A percentile compares a stretch with the other conserved stretches of the same genome.
Conservation (phyloP, 2,113 vertebrate genomes). For the Hyperopisus bebe region DNA sequence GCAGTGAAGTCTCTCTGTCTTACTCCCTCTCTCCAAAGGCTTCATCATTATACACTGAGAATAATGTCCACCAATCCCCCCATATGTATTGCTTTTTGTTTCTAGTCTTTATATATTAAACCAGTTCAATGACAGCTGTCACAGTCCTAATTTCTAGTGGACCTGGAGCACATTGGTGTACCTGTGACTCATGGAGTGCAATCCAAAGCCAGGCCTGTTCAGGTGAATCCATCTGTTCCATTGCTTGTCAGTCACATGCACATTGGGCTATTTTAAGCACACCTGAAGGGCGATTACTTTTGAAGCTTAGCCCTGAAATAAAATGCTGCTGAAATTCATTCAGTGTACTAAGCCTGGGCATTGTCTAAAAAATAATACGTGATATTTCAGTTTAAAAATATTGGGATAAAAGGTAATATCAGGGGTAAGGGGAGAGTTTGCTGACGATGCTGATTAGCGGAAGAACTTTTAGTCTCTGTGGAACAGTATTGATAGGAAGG, state of each 20-base stretch:
- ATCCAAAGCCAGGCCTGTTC: background rate
- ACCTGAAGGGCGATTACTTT: conserved; percentile 52
- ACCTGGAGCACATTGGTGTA: background rate
- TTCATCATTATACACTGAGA: background rate
- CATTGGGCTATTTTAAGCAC: conserved; percentile 68
- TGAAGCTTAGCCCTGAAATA: background rate
- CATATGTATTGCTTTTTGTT: background rate
- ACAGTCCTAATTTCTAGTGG: conserved; percentile 28
- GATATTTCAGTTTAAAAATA: background rate
- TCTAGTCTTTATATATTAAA: background rate
- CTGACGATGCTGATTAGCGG: background rate
- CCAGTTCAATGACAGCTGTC: background rate
- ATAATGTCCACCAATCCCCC: background rate
- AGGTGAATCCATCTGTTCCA: conserved; percentile 40
- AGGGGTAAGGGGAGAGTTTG: background rate
- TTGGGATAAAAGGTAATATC: background rate
- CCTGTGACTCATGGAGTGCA: background rate
- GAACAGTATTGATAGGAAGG: background rate
- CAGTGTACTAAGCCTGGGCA: background rate
- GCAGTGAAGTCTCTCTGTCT: background rate
- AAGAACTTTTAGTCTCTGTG: background rate
- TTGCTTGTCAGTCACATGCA: conserved; percentile 50
- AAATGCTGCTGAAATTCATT: background rate
- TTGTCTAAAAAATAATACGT: background rate
- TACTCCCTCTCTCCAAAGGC: background rate